These are phyloP conservation scores for Sarcophaga caerulescens DNA, from an alignment of 2,888 invertebrate species.

Conservation along the genomic window DNA sequence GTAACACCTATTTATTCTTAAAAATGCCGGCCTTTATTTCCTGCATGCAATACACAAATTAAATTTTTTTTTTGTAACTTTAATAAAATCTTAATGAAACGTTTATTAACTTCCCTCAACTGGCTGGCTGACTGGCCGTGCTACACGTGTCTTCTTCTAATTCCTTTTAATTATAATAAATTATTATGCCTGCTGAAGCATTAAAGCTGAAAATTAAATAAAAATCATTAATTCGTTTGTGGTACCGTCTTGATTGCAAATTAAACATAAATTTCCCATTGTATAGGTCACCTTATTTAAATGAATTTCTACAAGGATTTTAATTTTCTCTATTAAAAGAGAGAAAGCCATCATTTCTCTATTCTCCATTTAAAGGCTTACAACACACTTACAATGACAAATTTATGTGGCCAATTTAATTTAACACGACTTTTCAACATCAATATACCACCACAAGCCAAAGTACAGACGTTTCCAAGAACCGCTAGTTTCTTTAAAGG, in stretches of 20 bases:
- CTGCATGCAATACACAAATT: too few relatives aligned
- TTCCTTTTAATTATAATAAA: conserved; percentile 41
- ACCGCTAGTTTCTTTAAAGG: too few relatives aligned
- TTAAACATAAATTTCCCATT: conserved; percentile 10
- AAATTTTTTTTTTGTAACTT: too few relatives aligned
- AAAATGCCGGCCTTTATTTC: too few relatives aligned
- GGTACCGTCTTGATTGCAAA: background rate
- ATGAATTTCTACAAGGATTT: conserved; percentile 46
- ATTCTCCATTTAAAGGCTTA: background rate
- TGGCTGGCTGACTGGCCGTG: background rate
- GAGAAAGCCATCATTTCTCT: background rate
- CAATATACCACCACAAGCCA: conserved; percentile 33
- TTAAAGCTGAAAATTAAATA: background rate
- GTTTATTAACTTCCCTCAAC: background rate
- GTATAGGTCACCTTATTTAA: conserved; percentile 16
- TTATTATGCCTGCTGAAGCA: conserved; percentile 1
- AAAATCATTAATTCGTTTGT: background rate
- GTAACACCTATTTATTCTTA: too few relatives aligned
- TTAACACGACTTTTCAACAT: conserved; percentile 56
- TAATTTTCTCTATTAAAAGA: conserved; percentile 43
- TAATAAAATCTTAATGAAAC: background rate
- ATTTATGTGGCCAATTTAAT: conserved; percentile 65
- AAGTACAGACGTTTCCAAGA: too few relatives aligned
- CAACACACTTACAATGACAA: conserved; percentile 54
- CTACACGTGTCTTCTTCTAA: background rate